Conservation (phyloP, 2,113 vertebrate genomes). For the Nesogale talazaci region DNA sequence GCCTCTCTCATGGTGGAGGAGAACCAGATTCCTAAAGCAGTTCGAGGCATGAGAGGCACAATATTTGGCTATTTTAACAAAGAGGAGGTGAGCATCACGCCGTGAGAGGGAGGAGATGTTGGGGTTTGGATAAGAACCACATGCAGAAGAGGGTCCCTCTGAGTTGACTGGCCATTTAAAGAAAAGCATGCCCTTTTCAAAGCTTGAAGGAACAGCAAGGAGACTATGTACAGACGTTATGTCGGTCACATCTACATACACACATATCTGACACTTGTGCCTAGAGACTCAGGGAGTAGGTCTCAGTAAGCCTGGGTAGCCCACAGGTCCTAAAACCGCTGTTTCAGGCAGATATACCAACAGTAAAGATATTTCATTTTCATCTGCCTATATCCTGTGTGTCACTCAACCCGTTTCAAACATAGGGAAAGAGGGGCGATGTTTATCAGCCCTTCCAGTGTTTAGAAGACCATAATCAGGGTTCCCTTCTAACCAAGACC, state of each 20-base stretch:
- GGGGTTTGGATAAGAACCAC: not conserved
- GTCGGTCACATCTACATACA: no score
- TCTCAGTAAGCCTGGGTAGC: not conserved
- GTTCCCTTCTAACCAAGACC: not conserved
- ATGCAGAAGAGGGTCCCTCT: not conserved
- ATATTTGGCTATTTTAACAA: not conserved
- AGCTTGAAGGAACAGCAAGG: not conserved
- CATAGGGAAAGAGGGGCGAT: not conserved
- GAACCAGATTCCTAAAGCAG: not conserved
- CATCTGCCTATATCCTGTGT: not conserved
- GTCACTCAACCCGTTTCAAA: not conserved
- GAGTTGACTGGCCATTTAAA: not conserved
- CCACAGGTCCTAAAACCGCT: not conserved
- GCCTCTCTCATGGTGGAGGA: not conserved
- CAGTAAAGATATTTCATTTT: not conserved
- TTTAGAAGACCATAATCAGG: not conserved
- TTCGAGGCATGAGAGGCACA: not conserved
- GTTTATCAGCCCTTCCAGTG: not conserved
- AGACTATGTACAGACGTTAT: not conserved
- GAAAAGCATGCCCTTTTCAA: not conserved
- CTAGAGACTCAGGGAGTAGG: not conserved
- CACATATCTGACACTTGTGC: not conserved
- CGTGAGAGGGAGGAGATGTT: no score
- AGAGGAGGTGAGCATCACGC: not conserved
- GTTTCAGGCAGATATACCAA: not conserved